These are phyloP conservation scores for Urophycis tenuis DNA, from an alignment of 2,797 vertebrate genomes.

Conservation along the genomic window DNA sequence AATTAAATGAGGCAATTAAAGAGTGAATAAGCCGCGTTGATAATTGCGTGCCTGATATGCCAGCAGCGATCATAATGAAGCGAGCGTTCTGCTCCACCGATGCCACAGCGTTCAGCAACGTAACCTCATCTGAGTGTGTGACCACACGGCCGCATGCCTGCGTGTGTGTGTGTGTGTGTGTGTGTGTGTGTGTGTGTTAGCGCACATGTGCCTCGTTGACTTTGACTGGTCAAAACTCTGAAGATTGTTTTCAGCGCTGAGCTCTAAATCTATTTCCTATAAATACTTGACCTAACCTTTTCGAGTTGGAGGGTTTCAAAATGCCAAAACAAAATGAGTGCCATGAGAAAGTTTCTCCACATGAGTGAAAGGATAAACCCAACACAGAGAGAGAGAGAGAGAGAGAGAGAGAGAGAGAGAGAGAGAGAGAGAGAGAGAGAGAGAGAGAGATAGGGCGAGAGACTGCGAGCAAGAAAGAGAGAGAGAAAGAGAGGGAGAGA, in stretches of 20 bases:
- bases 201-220: not conserved
- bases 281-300: conserved; percentile 40
- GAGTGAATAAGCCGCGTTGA: conserved; percentile 72
- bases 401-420: not conserved
- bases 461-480: too few species aligned
- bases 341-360: conserved; percentile 4
- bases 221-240: not conserved
- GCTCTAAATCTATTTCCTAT: conserved; percentile 32
- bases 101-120: conserved; percentile 51
- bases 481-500: too few species aligned
- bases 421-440: too few species aligned
- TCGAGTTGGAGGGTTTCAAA: conserved; percentile 27
- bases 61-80: conserved; percentile 71
- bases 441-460: too few species aligned
- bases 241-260: not conserved
- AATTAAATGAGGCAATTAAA: conserved; percentile 82
- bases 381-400: not conserved
- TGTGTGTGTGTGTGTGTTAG: not conserved
- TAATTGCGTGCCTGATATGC: conserved; percentile 72
- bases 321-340: conserved; percentile 22
- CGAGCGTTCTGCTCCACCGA: conserved; percentile 59
- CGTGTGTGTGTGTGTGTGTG: not conserved
- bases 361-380: not conserved
- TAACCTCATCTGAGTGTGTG: conserved; percentile 25
- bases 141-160: not conserved